Conservation (phyloP, 2,888 invertebrate species). For the Tyria jacobaeae region DNA sequence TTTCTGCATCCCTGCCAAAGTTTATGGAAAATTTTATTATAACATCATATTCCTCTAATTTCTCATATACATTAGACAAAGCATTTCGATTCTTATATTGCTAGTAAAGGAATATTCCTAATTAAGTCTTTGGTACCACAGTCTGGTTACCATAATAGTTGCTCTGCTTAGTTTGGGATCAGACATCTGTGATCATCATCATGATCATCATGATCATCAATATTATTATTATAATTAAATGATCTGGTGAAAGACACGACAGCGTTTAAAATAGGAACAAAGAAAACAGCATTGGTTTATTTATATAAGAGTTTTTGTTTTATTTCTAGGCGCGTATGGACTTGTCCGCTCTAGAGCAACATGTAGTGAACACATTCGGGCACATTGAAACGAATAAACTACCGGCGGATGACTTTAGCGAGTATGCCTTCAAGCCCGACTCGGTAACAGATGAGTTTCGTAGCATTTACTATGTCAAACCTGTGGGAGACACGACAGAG, state of each 20-base stretch:
- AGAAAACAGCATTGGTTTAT: too few species aligned
- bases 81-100: conserved; percentile 61
- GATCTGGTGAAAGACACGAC: too few species aligned
- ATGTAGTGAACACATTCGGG: conserved; percentile 89
- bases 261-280: too few species aligned
- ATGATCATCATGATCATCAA: too few species aligned
- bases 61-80: conserved; percentile 71
- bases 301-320: too few species aligned
- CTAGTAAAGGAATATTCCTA: conserved; percentile 61
- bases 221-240: too few species aligned
- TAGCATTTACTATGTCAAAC: conserved; percentile 91
- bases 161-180: too few species aligned
- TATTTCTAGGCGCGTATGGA: conserved; percentile 84
- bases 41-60: conserved; percentile 61
- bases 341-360: conserved; percentile 88
- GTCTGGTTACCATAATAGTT: too few species aligned
- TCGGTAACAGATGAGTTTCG: conserved; percentile 88
- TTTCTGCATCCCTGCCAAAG: too few species aligned
- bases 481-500: conserved; percentile 90
- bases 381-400: conserved; percentile 89
- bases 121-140: too few species aligned
- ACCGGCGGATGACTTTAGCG: conserved; percentile 87
- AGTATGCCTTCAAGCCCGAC: conserved; percentile 74
- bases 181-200: too few species aligned
- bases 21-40: too few species aligned